These are phyloP conservation scores for Aradophagus sp. DNA, from an alignment of 1,140 invertebrate species.

Conservation along the genomic window DNA sequence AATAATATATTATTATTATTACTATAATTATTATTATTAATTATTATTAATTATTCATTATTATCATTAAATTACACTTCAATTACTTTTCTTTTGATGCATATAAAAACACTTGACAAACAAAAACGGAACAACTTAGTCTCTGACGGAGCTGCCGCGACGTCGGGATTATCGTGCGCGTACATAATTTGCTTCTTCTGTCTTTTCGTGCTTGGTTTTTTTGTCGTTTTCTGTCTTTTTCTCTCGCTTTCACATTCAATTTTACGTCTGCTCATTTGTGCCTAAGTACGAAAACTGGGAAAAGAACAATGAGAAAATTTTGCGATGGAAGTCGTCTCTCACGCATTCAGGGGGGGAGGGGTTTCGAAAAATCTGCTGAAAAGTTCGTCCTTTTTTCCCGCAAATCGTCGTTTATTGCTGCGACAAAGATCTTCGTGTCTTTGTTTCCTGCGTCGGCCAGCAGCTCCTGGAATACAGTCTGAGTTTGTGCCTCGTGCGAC, in stretches of 20 bases:
- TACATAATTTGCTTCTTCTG: too few species aligned
- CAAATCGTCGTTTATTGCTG: constrained; percentile 10
- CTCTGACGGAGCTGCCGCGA: constrained; percentile 65
- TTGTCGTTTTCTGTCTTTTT: too few species aligned
- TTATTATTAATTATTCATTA: constrained; percentile 62
- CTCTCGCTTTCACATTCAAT: background rate
- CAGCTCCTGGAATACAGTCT: constrained; percentile 74
- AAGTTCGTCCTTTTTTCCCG: constrained; percentile 24
- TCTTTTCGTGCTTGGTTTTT: too few species aligned
- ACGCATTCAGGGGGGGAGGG: too few species aligned
- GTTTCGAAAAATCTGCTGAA: constrained; percentile 6
- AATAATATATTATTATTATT: constrained; percentile 68
- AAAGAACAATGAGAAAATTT: constrained; percentile 24
- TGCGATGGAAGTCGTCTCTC: constrained; percentile 21
- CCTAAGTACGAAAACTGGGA: constrained; percentile 22
- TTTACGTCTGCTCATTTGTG: constrained; percentile 21
- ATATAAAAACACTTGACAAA: constrained; percentile 75
- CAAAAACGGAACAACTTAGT: constrained; percentile 75
- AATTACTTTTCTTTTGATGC: constrained; percentile 60
- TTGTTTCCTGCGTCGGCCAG: constrained; percentile 13
- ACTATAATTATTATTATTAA: constrained; percentile 66
- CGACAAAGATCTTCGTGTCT: background rate
- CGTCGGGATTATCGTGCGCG: constrained; percentile 10
- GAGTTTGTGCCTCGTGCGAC: constrained; percentile 58
- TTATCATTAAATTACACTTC: constrained; percentile 70